These are phyloP conservation scores for Drosophila saltans DNA, from an alignment of 1,140 invertebrate species.

Conservation along the genomic window DNA sequence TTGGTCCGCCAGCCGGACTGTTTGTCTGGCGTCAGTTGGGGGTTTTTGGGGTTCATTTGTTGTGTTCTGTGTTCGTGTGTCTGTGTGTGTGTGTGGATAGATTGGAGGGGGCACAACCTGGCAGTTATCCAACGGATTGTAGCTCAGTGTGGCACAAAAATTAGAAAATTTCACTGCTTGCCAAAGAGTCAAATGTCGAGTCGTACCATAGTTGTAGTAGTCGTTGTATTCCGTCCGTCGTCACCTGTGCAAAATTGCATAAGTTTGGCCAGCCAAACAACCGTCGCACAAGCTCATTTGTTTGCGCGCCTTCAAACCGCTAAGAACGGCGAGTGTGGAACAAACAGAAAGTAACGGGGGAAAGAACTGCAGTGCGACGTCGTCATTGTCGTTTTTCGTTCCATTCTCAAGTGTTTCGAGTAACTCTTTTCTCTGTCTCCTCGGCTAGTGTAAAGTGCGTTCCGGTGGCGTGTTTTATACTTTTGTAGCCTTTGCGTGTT, in stretches of 20 bases:
- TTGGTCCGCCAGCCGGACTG: conserved; percentile 34
- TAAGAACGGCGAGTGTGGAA: conserved; percentile 16
- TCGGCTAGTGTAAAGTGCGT: conserved; percentile 58
- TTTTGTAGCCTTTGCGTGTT: conserved; percentile 51
- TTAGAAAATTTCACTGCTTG: conserved; percentile 57
- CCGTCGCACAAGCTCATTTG: conserved; percentile 58
- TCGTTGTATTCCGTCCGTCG: conserved; percentile 20
- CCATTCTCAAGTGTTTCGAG: conserved; percentile 42
- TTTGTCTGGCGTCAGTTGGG: conserved; percentile 50
- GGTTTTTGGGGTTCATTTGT: conserved; percentile 25
- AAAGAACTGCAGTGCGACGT: conserved; percentile 44
- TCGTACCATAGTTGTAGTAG: conserved; percentile 18
- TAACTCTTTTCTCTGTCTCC: background rate
- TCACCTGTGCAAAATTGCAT: conserved; percentile 72
- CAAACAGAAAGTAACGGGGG: background rate
- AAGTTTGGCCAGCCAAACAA: conserved; percentile 44
- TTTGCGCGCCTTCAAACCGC: conserved; percentile 49
- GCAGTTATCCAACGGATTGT: conserved; percentile 71
- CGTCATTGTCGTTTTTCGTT: background rate
- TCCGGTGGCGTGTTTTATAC: conserved; percentile 69
- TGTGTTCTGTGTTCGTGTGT: conserved; percentile 12
- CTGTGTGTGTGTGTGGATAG: conserved; percentile 13
- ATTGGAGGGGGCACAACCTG: conserved; percentile 57
- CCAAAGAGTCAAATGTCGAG: conserved; percentile 75
- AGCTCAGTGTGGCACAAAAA: conserved; percentile 56